Evolutionary conservation across 2,888 invertebrate genomes (phyloP).

Genomic region (Patella depressa): DNA sequence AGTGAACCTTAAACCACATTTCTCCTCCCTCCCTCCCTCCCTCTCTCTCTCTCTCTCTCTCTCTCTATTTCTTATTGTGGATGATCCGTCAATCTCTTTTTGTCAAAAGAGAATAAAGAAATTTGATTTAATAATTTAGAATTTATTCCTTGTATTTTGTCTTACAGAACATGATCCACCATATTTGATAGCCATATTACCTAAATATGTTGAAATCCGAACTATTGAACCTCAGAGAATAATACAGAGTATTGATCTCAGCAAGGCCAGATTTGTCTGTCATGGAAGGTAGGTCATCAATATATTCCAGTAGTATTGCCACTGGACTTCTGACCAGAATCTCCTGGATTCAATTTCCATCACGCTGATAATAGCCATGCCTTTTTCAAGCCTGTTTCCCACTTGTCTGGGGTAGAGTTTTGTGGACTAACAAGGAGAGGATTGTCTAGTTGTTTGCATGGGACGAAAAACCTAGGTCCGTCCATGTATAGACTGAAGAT

Average conservation of each 20-base stretch:
- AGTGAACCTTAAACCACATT: no score
- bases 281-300: slow-evolving; percentile 56
- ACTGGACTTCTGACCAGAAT: no score
- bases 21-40: no score
- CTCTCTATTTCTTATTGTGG: not conserved
- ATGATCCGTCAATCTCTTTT: not conserved
- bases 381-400: no score
- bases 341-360: no score
- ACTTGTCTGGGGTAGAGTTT: no score
- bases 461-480: no score
- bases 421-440: no score
- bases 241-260: slow-evolving; percentile 85
- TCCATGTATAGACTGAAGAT: no score
- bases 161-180: slow-evolving; percentile 90
- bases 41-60: no score
- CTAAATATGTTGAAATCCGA: slow-evolving; percentile 87
- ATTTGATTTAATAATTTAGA: not conserved
- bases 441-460: no score
- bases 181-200: slow-evolving; percentile 87
- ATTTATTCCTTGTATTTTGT: slow-evolving; percentile 10
- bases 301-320: not conserved
- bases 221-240: slow-evolving; percentile 85
- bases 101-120: not conserved
- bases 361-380: no score
- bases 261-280: slow-evolving; percentile 64